These are phyloP conservation scores for Timema cristinae DNA, from an alignment of 2,888 invertebrate species.

Conservation along the genomic window DNA sequence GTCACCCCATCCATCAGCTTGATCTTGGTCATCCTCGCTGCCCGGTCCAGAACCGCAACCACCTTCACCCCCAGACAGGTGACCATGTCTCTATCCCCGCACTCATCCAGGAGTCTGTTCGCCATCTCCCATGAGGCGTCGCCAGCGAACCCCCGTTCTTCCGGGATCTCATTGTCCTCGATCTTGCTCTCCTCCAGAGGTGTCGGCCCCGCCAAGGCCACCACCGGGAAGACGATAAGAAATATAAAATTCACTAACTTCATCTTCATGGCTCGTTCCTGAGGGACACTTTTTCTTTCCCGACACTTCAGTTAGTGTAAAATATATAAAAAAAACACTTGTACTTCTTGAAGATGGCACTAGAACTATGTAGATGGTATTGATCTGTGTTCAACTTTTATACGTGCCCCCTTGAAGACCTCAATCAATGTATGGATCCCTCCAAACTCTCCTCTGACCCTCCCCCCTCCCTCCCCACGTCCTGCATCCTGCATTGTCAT, in stretches of 20 bases:
- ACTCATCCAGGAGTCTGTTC: constrained; percentile 27
- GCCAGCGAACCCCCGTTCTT: constrained; percentile 8
- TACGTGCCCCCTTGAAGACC: too few species aligned
- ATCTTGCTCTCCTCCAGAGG: constrained; percentile 26
- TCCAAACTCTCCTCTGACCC: too few species aligned
- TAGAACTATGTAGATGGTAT: too few species aligned
- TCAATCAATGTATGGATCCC: too few species aligned
- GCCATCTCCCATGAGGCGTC: constrained; percentile 28
- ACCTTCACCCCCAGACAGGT: constrained; percentile 58
- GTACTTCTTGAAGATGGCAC: too few species aligned
- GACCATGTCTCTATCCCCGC: constrained; percentile 28
- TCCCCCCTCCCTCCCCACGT: too few species aligned
- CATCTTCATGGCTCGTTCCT: too few species aligned
- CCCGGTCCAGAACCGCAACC: constrained; percentile 52
- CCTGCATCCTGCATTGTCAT: too few species aligned
- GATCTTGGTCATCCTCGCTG: constrained; percentile 53
- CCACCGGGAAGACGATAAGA: neutral
- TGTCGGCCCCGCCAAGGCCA: neutral
- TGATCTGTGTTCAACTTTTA: too few species aligned
- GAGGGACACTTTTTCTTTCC: too few species aligned
- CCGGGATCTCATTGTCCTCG: constrained; percentile 47
- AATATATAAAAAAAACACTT: too few species aligned
- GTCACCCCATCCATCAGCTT: constrained; percentile 56
- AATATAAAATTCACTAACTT: neutral
- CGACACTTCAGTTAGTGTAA: too few species aligned